Percentiles rank a stretch among this genome's conserved stretches.
These are phyloP conservation scores for Menidia beryllina DNA, from an alignment of 2,113 vertebrate genomes.

Conservation along the genomic window DNA sequence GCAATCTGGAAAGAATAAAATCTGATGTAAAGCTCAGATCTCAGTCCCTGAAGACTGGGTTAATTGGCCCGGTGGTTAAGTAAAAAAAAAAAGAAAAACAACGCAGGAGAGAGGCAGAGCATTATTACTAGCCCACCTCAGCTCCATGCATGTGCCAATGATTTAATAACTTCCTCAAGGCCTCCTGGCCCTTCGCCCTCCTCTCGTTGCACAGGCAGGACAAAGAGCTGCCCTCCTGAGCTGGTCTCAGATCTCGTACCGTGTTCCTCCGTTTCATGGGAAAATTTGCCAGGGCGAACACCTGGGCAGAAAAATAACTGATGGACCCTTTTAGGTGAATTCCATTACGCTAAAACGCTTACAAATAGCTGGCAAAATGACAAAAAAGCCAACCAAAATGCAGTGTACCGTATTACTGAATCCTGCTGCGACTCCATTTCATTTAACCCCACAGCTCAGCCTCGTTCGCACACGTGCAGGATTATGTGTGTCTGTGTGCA, in stretches of 20 bases:
- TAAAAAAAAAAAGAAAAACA: constrained; percentile 76
- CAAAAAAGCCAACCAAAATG: constrained; percentile 11
- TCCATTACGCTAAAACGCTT: constrained; percentile 11
- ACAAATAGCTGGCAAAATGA: constrained; percentile 29
- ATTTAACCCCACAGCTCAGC: constrained; percentile 95
- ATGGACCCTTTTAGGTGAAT: constrained; percentile 22
- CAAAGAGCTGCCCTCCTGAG: constrained; percentile 62
- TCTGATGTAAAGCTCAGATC: constrained; percentile 83
- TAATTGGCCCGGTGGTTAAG: constrained; percentile 83
- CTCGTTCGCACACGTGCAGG: constrained; percentile 83
- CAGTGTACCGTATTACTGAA: constrained; percentile 22
- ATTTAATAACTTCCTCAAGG: constrained; percentile 82
- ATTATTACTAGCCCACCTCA: constrained; percentile 81
- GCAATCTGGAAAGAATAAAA: constrained; percentile 84
- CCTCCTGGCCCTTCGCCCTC: constrained; percentile 75
- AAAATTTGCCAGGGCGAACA: constrained; percentile 44
- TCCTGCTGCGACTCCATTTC: constrained; percentile 89
- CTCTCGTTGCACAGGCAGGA: constrained; percentile 66
- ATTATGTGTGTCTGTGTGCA: constrained; percentile 14
- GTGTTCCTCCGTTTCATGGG: constrained; percentile 45
- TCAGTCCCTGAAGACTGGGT: constrained; percentile 76
- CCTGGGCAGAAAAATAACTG: constrained; percentile 29
- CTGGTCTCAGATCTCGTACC: constrained; percentile 54
- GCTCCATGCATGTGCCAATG: constrained; percentile 77
- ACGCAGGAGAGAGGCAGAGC: constrained; percentile 74